Evolutionary conservation across 2,888 invertebrate species (phyloP).

Genomic region (Ophioninae sp.): DNA sequence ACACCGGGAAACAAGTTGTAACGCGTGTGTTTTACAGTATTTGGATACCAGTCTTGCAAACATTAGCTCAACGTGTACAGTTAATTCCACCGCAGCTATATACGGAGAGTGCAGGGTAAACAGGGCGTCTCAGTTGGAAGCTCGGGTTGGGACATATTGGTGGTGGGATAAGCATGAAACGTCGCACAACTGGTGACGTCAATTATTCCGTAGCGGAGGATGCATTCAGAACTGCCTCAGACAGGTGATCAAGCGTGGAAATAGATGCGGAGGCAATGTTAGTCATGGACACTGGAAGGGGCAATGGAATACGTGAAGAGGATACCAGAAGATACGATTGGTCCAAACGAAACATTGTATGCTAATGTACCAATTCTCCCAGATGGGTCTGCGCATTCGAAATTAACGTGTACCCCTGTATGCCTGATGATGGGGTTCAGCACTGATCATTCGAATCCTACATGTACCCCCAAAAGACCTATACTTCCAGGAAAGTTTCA

Average conservation of each 20-base stretch:
- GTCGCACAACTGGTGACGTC: constrained; percentile 17
- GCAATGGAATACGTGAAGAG: not conserved
- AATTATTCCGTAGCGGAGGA: constrained; percentile 25
- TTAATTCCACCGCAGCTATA: constrained; percentile 3
- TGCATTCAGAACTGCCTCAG: not conserved
- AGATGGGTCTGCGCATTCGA: constrained; percentile 13
- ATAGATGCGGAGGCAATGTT: not conserved
- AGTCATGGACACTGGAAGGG: not conserved
- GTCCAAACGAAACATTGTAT: constrained; percentile 37
- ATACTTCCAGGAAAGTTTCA: no score
- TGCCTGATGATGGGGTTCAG: not conserved
- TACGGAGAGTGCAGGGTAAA: not conserved
- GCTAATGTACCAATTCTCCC: constrained; percentile 41
- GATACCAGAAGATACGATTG: not conserved
- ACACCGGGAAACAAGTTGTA: constrained; percentile 1
- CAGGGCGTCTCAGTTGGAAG: constrained; percentile 4
- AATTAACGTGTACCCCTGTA: constrained; percentile 7
- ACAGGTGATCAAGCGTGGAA: constrained; percentile 22
- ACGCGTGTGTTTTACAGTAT: constrained; percentile 1
- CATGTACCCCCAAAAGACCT: no score
- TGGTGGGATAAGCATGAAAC: not conserved
- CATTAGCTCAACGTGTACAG: constrained; percentile 1
- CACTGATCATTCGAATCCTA: not conserved
- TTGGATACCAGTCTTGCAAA: not conserved
- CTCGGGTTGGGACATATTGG: constrained; percentile 7